Percentiles rank a stretch among this genome's conserved stretches.
Conservation (phyloP, 2,888 invertebrate genomes). For the Drosophila meridiana region DNA sequence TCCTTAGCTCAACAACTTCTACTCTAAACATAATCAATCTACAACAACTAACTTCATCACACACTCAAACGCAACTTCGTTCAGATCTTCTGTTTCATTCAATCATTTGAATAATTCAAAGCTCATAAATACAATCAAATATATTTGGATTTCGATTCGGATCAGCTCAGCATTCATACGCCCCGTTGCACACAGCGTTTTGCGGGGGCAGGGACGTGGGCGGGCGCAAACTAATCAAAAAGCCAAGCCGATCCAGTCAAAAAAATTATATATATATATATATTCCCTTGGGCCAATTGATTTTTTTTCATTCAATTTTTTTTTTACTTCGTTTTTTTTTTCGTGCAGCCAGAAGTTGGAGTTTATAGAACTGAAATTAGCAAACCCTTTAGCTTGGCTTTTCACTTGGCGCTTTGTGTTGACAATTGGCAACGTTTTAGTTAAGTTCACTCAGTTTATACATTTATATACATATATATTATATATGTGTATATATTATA, state of each 20-base stretch:
- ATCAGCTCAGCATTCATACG: conserved; percentile 15
- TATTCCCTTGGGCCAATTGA: conserved; percentile 67
- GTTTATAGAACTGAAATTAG: conserved; percentile 13
- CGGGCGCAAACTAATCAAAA: conserved; percentile 13
- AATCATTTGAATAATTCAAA: conserved; percentile 9
- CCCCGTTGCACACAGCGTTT: conserved; percentile 27
- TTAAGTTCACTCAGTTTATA: conserved; percentile 37
- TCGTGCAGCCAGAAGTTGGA: conserved; percentile 20
- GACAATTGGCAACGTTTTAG: conserved; percentile 30
- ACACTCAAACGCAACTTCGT: neutral
- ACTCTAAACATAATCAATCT: neutral
- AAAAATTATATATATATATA: conserved; percentile 18
- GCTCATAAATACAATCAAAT: conserved; percentile 1
- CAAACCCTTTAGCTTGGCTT: conserved; percentile 31
- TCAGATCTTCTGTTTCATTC: neutral
- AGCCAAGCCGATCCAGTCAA: conserved; percentile 21
- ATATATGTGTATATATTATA: neutral
- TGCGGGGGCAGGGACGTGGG: neutral
- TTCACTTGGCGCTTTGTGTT: conserved; percentile 9
- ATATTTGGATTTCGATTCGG: conserved; percentile 12
- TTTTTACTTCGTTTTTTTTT: conserved; percentile 6
- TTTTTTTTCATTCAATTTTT: conserved; percentile 57
- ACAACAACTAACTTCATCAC: neutral
- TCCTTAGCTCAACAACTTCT: neutral
- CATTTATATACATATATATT: neutral